Base-by-base conservation (phyloP, 2,797 vertebrate species). In the Fistularia tabacaria region DNA sequence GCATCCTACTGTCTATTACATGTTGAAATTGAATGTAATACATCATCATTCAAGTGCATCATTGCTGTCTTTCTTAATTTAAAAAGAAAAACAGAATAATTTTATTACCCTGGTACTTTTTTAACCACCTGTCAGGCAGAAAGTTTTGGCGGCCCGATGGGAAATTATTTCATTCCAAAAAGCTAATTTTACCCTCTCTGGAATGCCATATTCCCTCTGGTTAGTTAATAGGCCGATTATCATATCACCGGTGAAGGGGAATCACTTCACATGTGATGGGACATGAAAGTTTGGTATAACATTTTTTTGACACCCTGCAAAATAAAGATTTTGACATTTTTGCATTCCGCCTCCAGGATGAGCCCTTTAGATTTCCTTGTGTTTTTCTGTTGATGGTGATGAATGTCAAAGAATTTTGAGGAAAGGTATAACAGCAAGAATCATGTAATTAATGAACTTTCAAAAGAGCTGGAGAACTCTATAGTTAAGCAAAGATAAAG, bases 351-450 rank as follows among this genome's bases (percentile, higher is more conserved):
- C n/a, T 74, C 63, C 50, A 52, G 58, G 62, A 74, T 57, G 54
- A 81, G 66, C 76, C 79, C 76, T 84, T 84, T 77, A 79, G 74
- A 69, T 75, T 71, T 65, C 70, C 68, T 70, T 25, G 76, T 82
- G 78, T 84, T 74, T 74, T 73, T 82, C 44, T 69, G 25, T 54
- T 59, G 46, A 62, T 52, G 54, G 62, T 57, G 66, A 72, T 69
- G 51, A 25, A 51, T 76, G 64, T 74, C 42, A 60, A 48, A 55
- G 50, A 38, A 25, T 62, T 69, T 45, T 62, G 42, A 52, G 48
- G 43, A 54, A 52, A 68, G 9, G 12, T 41, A 59, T 49, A 66
- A 13, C n/a, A 41, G 54, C 68, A 73, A 37, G 52, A 50, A 49
- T 76, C 57, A 65, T 80, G 65, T 74, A 60, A 76, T 67, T 52